Conservation (phyloP, 37 sponge, comb jelly and placozoan species). For the Halisarca cf. caerulea region DNA sequence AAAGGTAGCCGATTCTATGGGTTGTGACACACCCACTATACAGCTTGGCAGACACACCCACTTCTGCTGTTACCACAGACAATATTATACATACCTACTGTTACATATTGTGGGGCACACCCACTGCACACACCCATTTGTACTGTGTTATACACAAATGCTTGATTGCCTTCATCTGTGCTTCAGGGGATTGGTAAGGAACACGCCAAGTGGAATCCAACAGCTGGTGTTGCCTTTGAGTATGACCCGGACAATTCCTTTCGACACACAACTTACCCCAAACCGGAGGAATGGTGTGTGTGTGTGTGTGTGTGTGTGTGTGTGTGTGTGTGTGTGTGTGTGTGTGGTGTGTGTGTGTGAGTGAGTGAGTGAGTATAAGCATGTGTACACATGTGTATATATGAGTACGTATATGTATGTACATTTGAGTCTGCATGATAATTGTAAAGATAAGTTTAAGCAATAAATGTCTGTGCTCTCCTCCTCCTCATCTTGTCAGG, state of each 20-base stretch:
- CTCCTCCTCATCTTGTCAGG: constrained; percentile 34
- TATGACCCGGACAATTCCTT: constrained; percentile 99
- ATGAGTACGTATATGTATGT: neutral
- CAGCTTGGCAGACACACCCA: no score
- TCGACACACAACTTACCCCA: constrained; percentile 97
- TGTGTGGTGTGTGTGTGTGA: neutral
- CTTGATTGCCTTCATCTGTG: constrained; percentile 17
- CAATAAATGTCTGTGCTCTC: no score
- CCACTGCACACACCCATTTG: neutral
- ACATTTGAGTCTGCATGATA: neutral
- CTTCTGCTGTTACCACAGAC: no score
- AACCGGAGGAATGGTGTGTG: constrained; percentile 93
- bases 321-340: no score
- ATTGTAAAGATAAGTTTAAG: no score
- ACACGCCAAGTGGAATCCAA: constrained; percentile 98
- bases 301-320: neutral
- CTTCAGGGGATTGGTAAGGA: constrained; percentile 96
- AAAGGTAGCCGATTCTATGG: constrained; percentile 46
- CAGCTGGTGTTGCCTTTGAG: constrained; percentile 95
- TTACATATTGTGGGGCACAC: neutral
- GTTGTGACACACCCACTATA: neutral
- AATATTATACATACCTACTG: neutral
- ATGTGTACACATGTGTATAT: neutral
- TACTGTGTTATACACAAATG: no score
- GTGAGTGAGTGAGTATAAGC: constrained; percentile 3